These are phyloP conservation scores for Saguinus midas DNA, from an alignment of 2,113 vertebrate genomes.

Conservation along the genomic window DNA sequence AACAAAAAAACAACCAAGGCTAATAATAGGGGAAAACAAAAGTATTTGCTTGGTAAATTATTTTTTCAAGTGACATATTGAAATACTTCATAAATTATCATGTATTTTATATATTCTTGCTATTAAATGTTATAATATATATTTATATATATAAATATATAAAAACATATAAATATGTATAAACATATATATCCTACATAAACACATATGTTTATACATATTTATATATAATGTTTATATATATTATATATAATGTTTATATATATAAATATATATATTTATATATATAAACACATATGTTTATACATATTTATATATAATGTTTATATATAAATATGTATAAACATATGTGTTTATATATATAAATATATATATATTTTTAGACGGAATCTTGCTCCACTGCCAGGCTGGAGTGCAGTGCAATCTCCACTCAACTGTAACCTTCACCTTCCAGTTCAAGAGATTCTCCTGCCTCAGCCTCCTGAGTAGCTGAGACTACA, in stretches of 20 bases:
- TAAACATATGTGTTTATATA: too few species aligned
- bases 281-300: not conserved
- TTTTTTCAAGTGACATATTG: not conserved
- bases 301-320: not conserved
- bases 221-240: not conserved
- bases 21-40: not conserved
- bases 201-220: not conserved
- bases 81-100: constrained; percentile 22
- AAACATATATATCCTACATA: too few species aligned
- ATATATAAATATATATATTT: not conserved
- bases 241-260: not conserved
- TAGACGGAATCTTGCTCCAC: too few species aligned
- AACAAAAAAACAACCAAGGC: not conserved
- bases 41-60: not conserved
- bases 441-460: too few species aligned
- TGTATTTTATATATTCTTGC: not conserved
- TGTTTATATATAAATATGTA: too few species aligned
- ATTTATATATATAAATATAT: too few species aligned
- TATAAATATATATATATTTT: too few species aligned
- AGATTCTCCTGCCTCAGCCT: too few species aligned
- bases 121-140: not conserved
- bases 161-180: too few species aligned
- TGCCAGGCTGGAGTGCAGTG: too few species aligned
- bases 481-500: too few species aligned
- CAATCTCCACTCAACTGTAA: too few species aligned